phyloP scores from a whole-genome alignment of 1,140 invertebrate genomes.

The Drosophila littoralis region DNA sequence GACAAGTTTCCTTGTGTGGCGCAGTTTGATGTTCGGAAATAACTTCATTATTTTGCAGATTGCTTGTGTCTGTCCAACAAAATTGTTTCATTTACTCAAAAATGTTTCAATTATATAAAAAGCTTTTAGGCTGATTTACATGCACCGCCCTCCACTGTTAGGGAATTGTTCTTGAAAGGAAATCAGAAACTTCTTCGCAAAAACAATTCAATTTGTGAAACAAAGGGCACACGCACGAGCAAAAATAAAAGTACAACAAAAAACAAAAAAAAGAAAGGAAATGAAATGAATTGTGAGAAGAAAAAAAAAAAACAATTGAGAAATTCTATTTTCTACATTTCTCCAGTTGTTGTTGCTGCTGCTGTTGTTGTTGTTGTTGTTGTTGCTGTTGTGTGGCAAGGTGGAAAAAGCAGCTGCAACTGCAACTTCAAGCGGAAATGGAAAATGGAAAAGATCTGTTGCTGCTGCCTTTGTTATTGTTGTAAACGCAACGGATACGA shows the following conservation, averaged over 20 bases:
- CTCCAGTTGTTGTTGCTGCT: neutral
- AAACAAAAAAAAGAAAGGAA: constrained; percentile 32
- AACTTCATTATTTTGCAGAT: constrained; percentile 46
- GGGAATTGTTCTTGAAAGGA: constrained; percentile 40
- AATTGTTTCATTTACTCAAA: constrained; percentile 49
- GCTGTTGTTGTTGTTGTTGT: constrained; percentile 17
- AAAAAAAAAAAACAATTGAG: constrained; percentile 17
- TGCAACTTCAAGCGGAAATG: constrained; percentile 54
- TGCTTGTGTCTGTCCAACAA: constrained; percentile 37
- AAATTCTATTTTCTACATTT: constrained; percentile 52
- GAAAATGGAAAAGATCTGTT: constrained; percentile 44
- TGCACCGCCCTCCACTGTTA: constrained; percentile 11
- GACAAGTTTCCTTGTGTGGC: constrained; percentile 6
- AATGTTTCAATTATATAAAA: constrained; percentile 56
- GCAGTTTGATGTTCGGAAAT: constrained; percentile 14
- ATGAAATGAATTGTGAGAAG: constrained; percentile 44
- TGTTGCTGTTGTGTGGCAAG: constrained; percentile 40
- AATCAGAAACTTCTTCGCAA: constrained; percentile 52
- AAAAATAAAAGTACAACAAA: constrained; percentile 11
- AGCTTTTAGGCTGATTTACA: constrained; percentile 60
- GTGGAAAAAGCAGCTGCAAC: constrained; percentile 50
- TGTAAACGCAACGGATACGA: constrained; percentile 16
- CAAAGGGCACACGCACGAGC: constrained; percentile 40
- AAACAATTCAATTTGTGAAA: constrained; percentile 59
- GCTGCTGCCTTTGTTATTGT: constrained; percentile 4